Conservation (phyloP, 1,140 invertebrate genomes). For the Drosophila nigromelanica region DNA sequence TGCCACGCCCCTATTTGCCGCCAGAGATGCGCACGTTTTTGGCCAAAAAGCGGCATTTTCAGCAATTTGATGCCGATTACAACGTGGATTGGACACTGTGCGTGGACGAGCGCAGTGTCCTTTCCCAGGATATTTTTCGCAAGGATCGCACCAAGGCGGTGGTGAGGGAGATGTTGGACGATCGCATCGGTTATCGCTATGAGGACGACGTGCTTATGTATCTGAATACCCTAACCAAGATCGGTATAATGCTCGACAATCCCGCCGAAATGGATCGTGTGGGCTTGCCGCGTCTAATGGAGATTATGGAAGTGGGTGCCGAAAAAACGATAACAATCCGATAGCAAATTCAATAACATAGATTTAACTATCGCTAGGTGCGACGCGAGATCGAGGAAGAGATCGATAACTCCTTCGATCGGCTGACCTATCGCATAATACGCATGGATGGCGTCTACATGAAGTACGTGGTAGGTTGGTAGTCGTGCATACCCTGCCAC, state of each 20-base stretch:
- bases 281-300: neutral
- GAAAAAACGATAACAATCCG: neutral
- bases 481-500: too few relatives aligned
- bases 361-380: constrained; percentile 10
- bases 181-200: constrained; percentile 44
- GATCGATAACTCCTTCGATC: constrained; percentile 56
- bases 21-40: constrained; percentile 65
- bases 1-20: constrained; percentile 62
- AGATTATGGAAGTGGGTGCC: constrained; percentile 44
- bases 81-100: constrained; percentile 63
- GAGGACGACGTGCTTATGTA: constrained; percentile 44
- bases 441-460: constrained; percentile 64
- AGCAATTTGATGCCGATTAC: constrained; percentile 21
- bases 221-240: constrained; percentile 36
- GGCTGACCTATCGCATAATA: constrained; percentile 67
- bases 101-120: constrained; percentile 58
- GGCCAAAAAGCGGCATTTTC: constrained; percentile 39
- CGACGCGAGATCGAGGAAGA: constrained; percentile 46
- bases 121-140: constrained; percentile 63
- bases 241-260: constrained; percentile 61
- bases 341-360: neutral
- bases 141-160: constrained; percentile 15
- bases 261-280: constrained; percentile 49
- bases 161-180: constrained; percentile 14
- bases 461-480: constrained; percentile 40